Conservation (phyloP, 2,113 vertebrate species). For the Daubentonia madagascariensis region DNA sequence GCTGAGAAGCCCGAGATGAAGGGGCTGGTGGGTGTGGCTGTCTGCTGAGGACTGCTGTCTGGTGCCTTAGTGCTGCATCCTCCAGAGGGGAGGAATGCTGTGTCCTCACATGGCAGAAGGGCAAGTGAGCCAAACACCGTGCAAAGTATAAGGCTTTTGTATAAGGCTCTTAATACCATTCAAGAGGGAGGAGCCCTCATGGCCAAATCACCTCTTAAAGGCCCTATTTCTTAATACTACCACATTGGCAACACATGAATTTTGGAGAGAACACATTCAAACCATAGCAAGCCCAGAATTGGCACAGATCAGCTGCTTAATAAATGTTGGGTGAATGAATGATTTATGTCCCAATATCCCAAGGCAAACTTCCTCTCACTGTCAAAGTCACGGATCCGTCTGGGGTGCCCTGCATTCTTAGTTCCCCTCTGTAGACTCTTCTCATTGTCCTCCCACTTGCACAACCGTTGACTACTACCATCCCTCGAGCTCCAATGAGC, state of each 20-base stretch:
- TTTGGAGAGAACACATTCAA: not conserved
- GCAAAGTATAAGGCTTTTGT: not conserved
- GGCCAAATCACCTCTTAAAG: not conserved
- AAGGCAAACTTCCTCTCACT: not conserved
- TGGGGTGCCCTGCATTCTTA: too few relatives aligned
- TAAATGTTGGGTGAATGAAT: not conserved
- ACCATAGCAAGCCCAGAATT: not conserved
- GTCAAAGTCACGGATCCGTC: too few relatives aligned
- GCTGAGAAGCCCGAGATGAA: not conserved
- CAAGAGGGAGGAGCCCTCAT: not conserved
- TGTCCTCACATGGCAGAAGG: not conserved
- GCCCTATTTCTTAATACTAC: not conserved
- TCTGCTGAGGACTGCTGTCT: not conserved
- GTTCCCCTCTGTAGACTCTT: not conserved
- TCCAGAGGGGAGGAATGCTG: not conserved
- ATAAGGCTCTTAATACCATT: not conserved
- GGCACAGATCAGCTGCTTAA: not conserved
- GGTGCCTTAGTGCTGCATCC: not conserved
- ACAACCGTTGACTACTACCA: not conserved
- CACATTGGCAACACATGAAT: not conserved
- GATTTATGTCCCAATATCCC: not conserved
- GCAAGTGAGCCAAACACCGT: not conserved
- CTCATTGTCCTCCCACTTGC: not conserved
- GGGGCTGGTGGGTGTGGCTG: not conserved
- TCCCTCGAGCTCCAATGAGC: not conserved